Base-by-base conservation (phyloP, 2,888 invertebrate species). In the Zelleria hepariella region DNA sequence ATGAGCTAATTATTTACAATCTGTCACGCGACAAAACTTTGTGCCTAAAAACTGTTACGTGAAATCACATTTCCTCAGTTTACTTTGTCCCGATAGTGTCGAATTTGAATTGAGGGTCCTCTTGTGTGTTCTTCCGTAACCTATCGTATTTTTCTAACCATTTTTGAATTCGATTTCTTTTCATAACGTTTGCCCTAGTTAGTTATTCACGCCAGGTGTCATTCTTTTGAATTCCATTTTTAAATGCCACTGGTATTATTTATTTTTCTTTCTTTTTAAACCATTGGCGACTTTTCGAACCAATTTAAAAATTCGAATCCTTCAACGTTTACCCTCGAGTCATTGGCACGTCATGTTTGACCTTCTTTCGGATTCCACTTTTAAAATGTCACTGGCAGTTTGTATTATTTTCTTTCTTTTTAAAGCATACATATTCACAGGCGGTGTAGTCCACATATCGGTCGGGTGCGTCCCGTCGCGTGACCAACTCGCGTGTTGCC, bases 1-100 rank as follows among this genome's bases (percentile, higher is more conserved):
- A 80, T 80, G 78, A 77, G 77, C 79, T 87, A 86, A 87, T 88
- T 87, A 88, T 87, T 86, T 86, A 84, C 85, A 77, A 87, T 88
- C 77, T 77, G 87, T 75, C 82, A 88, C 86, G 87, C 83, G 74
- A 78, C 73, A 70, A 72, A 67, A 72, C 68, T 73, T 74, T 74
- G 68, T 73, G 70, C 72, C 70, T 77, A 87, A 86, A 87, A 85
- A 85, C 75, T 76, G 76, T 75, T 75, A 84, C 86, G 84, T 87
- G 83, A 86, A 87, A 86, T 87, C 80, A 78, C 83, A 84, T 87
- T 86, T 87, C 87, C 86, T 78, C 79, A 78, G 73, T 80, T 77
- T 68, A 72, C 78, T 78, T 85, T 80, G 83, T 85, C 72, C 76
- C 68, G 68, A 67, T 66, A 71, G 62, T 68, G 69, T 72, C 75